Conservation (phyloP, 2,797 vertebrate species). For the Arvicola amphibius region DNA sequence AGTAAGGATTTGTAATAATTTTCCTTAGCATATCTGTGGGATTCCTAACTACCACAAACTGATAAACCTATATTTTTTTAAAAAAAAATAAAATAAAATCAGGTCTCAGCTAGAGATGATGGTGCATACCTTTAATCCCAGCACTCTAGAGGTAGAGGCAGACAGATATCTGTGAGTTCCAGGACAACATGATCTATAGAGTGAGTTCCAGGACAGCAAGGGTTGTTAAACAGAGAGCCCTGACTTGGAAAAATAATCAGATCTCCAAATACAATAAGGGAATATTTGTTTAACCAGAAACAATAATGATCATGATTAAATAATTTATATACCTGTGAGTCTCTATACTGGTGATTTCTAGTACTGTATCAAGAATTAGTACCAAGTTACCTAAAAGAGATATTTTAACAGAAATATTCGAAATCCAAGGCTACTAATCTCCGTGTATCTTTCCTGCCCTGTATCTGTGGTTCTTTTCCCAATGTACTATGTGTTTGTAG, state of each 20-base stretch:
- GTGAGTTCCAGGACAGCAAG: not conserved
- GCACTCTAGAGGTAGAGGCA: not conserved
- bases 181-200: not conserved
- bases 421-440: not conserved
- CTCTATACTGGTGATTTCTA: not conserved
- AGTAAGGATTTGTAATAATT: not conserved
- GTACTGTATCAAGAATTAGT: conserved; percentile 13
- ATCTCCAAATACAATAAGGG: not conserved
- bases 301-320: not conserved
- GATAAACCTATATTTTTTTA: not conserved
- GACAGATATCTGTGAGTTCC: not conserved
- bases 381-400: not conserved
- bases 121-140: not conserved
- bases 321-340: not conserved
- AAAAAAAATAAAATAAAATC: not conserved
- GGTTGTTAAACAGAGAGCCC: not conserved
- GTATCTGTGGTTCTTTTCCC: not conserved
- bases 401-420: not conserved
- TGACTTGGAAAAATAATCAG: not conserved
- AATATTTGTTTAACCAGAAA: conserved; percentile 1
- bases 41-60: not conserved
- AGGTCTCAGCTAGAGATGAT: not conserved
- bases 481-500: not conserved
- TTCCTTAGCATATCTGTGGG: not conserved
- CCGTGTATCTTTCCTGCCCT: not conserved